Evolutionary conservation across 2,888 invertebrate genomes (phyloP).

Genomic region (Orthosia incerta): DNA sequence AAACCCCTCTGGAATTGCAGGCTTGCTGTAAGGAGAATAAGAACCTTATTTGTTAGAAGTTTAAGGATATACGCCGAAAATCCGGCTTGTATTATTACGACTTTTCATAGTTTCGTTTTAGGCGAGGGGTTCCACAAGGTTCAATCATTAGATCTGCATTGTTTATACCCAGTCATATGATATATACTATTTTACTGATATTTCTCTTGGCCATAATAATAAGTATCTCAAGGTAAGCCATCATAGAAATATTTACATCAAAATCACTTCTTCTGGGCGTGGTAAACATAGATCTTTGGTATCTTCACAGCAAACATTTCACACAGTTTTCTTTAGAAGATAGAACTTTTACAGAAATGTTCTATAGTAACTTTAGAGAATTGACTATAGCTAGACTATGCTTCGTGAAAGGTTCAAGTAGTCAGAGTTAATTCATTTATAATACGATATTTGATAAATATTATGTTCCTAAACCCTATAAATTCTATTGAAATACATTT

Average conservation of each 20-base stretch:
- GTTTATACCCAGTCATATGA: neutral
- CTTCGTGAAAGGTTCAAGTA: conserved; percentile 30
- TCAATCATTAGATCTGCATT: neutral
- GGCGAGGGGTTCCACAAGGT: conserved; percentile 8
- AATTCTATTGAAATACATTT: conserved; percentile 56
- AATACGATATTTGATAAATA: conserved; percentile 50
- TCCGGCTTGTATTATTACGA: no score
- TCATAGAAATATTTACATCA: conserved; percentile 66
- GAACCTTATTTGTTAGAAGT: neutral
- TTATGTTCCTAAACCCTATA: conserved; percentile 45
- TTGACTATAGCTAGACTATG: conserved; percentile 49
- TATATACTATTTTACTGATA: neutral
- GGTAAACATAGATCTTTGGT: conserved; percentile 64
- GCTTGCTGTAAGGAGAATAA: neutral
- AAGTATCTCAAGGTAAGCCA: conserved; percentile 51
- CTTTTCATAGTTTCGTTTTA: neutral
- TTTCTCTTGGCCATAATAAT: neutral
- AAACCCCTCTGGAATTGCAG: no score
- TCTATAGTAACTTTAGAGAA: conserved; percentile 38
- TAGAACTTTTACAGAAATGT: neutral
- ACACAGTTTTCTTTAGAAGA: no score
- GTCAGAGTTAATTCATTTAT: conserved; percentile 46
- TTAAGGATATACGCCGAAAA: neutral
- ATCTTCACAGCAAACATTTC: conserved; percentile 47
- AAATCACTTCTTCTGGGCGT: conserved; percentile 27